phyloP scores from a whole-genome alignment of 1,140 invertebrate species.

The Eriosoma lanigerum region DNA sequence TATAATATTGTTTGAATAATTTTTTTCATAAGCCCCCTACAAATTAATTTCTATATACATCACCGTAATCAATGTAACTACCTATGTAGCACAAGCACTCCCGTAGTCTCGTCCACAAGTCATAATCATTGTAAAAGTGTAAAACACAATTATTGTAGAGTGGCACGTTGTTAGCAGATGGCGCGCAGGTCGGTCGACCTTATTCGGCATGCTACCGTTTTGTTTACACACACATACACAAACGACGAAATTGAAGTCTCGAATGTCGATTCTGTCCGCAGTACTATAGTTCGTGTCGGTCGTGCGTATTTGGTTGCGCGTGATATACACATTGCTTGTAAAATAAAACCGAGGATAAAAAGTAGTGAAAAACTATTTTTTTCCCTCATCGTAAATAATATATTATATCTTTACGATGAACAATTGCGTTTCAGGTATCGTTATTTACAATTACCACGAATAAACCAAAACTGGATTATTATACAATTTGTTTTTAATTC shows the following conservation, averaged over 20 bases:
- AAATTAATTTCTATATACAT: no score
- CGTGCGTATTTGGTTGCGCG: not conserved
- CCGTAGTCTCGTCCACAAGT: no score
- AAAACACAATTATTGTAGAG: not conserved
- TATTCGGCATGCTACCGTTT: not conserved
- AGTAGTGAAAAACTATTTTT: no score
- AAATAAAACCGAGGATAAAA: not conserved
- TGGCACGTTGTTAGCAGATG: not conserved
- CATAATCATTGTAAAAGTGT: no score
- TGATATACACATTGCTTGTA: not conserved
- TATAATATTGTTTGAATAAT: no score
- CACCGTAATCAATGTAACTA: no score
- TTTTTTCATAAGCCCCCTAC: no score
- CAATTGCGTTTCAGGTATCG: not conserved
- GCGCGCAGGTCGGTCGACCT: constrained; percentile 28
- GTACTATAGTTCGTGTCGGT: not conserved
- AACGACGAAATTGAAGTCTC: not conserved
- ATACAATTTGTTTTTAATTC: not conserved
- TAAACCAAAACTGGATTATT: not conserved
- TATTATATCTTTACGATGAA: not conserved
- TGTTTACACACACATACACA: constrained; percentile 27
- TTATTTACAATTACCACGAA: not conserved
- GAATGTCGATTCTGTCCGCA: constrained; percentile 13
- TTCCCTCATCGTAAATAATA: no score
- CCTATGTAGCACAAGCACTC: no score